Conservation (phyloP, 2,113 vertebrate genomes). For the Anoura caudifer region DNA sequence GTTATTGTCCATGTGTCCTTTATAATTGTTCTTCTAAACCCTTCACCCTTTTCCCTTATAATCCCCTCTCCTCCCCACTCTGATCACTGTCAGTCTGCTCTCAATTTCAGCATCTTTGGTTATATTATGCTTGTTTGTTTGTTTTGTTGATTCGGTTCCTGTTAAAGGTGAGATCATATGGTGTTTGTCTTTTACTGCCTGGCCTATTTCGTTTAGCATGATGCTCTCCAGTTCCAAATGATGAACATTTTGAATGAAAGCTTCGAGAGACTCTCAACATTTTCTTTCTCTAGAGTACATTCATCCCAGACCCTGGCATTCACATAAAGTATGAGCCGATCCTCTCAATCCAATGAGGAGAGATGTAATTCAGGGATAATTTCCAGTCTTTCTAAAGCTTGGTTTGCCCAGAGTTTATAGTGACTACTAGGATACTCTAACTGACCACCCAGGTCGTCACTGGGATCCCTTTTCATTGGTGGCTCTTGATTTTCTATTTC, state of each 20-base stretch:
- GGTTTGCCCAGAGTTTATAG: not conserved
- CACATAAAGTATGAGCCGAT: not conserved
- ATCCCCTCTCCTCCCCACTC: too few species aligned
- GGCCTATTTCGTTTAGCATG: too few species aligned
- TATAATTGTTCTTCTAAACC: too few species aligned
- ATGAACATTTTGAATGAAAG: not conserved
- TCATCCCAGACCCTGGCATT: not conserved
- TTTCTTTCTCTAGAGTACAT: not conserved
- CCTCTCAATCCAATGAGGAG: not conserved
- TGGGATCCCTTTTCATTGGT: not conserved
- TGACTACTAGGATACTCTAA: not conserved
- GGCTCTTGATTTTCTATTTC: not conserved
- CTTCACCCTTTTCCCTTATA: too few species aligned
- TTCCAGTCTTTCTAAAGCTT: not conserved
- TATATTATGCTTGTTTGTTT: too few species aligned
- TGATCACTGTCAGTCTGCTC: too few species aligned
- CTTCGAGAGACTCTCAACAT: not conserved
- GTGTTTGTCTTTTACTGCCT: too few species aligned
- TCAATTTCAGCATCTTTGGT: too few species aligned
- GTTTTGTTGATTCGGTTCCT: too few species aligned
- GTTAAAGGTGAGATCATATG: too few species aligned
- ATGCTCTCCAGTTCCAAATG: too few species aligned
- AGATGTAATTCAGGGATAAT: not conserved
- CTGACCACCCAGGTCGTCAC: not conserved
- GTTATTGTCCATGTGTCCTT: too few species aligned